Percentiles rank a stretch among this genome's conserved stretches.
phyloP scores from a whole-genome alignment of 2,888 invertebrate species.

The Lymantria dispar region DNA sequence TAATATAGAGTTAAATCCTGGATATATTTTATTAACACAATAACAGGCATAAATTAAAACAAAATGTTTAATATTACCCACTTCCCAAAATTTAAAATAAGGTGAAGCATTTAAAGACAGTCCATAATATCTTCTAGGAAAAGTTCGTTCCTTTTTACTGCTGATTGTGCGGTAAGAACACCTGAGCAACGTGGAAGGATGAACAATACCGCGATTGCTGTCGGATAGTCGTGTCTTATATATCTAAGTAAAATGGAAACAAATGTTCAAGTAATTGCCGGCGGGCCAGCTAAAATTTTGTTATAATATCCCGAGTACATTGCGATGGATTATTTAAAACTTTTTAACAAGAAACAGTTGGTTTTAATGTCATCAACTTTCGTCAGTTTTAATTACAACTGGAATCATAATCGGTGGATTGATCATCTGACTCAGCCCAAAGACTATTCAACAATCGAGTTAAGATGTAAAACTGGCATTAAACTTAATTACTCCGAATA shows the following conservation, averaged over 20 bases:
- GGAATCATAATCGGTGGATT: conserved; percentile 29
- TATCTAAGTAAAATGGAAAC: conserved; percentile 12
- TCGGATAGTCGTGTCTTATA: conserved; percentile 20
- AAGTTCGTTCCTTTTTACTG: conserved; percentile 71
- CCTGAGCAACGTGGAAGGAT: conserved; percentile 53
- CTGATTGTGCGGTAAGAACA: conserved; percentile 69
- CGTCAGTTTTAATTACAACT: conserved; percentile 24
- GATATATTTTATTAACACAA: conserved; percentile 17
- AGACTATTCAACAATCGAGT: conserved; percentile 48
- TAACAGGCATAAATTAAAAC: conserved; percentile 16
- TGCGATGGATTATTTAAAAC: not conserved
- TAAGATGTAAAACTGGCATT: conserved; percentile 67
- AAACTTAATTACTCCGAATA: conserved; percentile 74
- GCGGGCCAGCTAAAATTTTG: conserved; percentile 13
- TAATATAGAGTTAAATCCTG: conserved; percentile 14
- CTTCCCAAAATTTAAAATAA: conserved; percentile 33
- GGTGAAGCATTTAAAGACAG: conserved; percentile 46
- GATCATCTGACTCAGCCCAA: conserved; percentile 32
- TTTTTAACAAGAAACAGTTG: conserved; percentile 1
- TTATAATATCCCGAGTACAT: conserved; percentile 7
- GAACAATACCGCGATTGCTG: conserved; percentile 43
- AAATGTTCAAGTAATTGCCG: conserved; percentile 13
- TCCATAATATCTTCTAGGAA: conserved; percentile 49
- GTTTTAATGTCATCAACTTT: conserved; percentile 2
- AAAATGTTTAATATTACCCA: conserved; percentile 21